phyloP scores from a whole-genome alignment of 2,888 invertebrate genomes.

The Terebella lapidaria region DNA sequence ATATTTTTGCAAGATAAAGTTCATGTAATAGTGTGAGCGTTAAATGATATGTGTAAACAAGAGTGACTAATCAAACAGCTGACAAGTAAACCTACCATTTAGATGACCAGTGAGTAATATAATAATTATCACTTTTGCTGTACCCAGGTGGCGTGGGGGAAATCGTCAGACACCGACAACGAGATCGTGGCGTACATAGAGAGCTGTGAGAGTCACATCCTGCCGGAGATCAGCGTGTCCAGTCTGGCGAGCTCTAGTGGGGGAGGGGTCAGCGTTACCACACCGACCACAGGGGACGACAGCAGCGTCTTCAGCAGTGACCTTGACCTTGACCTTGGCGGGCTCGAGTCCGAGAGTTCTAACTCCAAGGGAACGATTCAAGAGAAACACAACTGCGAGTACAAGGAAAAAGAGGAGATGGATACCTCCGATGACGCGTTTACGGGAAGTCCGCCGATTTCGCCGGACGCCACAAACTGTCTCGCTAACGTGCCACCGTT shows the following conservation, averaged over 20 bases:
- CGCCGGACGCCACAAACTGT: not conserved
- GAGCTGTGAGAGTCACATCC: slow-evolving; percentile 7
- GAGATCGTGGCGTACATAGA: slow-evolving; percentile 23
- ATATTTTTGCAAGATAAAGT: no score
- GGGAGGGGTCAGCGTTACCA: slow-evolving; percentile 3
- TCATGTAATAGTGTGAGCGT: no score
- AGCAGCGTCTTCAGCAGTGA: slow-evolving; percentile 29
- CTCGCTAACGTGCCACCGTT: not conserved
- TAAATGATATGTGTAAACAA: no score
- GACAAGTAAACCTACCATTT: no score
- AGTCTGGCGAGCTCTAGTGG: slow-evolving; percentile 11
- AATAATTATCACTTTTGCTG: no score
- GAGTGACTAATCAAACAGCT: no score
- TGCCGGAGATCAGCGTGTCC: slow-evolving; percentile 7
- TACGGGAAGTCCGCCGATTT: not conserved
- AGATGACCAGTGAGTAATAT: no score
- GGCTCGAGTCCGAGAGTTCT: slow-evolving; percentile 42
- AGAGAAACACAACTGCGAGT: slow-evolving; percentile 65
- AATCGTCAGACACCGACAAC: slow-evolving; percentile 12
- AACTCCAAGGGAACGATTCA: slow-evolving; percentile 37
- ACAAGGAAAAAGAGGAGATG: slow-evolving; percentile 47
- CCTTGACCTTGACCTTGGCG: no score
- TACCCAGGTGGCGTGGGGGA: slow-evolving; percentile 12
- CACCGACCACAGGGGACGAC: slow-evolving; percentile 6
- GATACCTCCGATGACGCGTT: slow-evolving; percentile 24